Conservation (phyloP, 1,140 invertebrate species). For the Drosophila seguyi region DNA sequence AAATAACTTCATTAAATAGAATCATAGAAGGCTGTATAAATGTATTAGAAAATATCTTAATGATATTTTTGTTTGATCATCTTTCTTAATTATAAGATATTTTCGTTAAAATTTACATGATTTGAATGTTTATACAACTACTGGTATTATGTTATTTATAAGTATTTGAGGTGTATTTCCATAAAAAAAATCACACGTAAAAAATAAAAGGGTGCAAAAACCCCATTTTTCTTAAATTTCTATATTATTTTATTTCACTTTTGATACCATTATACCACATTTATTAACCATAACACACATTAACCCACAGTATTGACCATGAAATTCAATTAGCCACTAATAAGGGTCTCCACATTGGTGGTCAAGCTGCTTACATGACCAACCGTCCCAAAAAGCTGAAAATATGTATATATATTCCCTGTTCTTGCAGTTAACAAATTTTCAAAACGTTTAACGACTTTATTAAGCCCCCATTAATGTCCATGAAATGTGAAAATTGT, state of each 20-base stretch:
- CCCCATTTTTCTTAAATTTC: fast-evolving
- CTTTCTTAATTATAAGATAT: no score
- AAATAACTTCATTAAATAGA: no score
- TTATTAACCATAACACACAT: not conserved
- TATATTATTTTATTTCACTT: not conserved
- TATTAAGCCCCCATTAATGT: slow-evolving; percentile 41
- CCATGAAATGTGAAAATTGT: slow-evolving; percentile 25
- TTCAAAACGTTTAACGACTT: slow-evolving; percentile 23
- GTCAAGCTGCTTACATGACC: slow-evolving; percentile 40
- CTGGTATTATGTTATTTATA: no score
- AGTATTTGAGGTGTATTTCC: no score
- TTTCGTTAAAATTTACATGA: no score
- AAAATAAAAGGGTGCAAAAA: not conserved
- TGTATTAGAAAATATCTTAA: no score
- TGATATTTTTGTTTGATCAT: no score
- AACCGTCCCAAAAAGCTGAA: slow-evolving; percentile 4
- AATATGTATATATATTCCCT: slow-evolving; percentile 18
- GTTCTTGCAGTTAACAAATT: not conserved
- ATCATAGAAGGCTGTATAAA: no score
- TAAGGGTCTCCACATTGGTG: slow-evolving; percentile 37
- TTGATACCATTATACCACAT: not conserved
- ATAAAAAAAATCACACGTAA: no score
- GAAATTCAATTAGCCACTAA: slow-evolving; percentile 47
- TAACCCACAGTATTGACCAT: slow-evolving; percentile 12
- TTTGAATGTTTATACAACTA: no score